phyloP scores from a whole-genome alignment of 1,140 invertebrate genomes.

The Caligus rogercresseyi region DNA sequence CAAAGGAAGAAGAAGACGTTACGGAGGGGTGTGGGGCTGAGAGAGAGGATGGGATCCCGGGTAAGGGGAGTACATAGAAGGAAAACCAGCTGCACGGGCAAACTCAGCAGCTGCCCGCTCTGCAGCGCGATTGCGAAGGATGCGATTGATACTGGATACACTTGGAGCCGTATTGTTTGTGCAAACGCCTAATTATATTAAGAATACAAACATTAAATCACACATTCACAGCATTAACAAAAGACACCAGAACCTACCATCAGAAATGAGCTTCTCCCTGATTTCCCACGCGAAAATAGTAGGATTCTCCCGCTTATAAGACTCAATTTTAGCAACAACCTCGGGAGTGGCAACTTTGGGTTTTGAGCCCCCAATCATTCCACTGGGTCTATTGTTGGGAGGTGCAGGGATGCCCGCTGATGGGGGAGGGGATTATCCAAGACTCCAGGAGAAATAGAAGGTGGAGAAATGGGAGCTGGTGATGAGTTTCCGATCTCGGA shows the following conservation, averaged over 20 bases:
- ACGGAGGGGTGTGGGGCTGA: not conserved
- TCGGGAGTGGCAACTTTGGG: constrained; percentile 93
- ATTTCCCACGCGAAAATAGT: constrained; percentile 97
- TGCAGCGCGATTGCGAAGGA: constrained; percentile 68
- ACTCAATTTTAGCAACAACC: constrained; percentile 84
- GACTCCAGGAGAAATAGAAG: not conserved
- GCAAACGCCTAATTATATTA: constrained; percentile 50
- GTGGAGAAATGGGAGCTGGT: not conserved
- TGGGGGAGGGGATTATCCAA: not conserved
- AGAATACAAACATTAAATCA: constrained; percentile 4
- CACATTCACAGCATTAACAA: not conserved
- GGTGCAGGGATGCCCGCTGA: not conserved
- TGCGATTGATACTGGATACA: constrained; percentile 80
- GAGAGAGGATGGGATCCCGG: not conserved
- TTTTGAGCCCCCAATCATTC: constrained; percentile 93
- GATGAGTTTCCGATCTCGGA: not conserved
- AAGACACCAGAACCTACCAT: constrained; percentile 45
- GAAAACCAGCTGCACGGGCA: constrained; percentile 42
- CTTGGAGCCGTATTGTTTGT: constrained; percentile 69
- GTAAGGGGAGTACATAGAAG: constrained; percentile 12
- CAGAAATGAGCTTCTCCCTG: constrained; percentile 73
- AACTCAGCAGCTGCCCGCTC: constrained; percentile 84
- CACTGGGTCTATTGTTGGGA: constrained; percentile 49
- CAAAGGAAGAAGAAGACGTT: not conserved
- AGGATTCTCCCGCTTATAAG: constrained; percentile 90